phyloP scores from a whole-genome alignment of 2,797 vertebrate species.

The Poecilia velifera region DNA sequence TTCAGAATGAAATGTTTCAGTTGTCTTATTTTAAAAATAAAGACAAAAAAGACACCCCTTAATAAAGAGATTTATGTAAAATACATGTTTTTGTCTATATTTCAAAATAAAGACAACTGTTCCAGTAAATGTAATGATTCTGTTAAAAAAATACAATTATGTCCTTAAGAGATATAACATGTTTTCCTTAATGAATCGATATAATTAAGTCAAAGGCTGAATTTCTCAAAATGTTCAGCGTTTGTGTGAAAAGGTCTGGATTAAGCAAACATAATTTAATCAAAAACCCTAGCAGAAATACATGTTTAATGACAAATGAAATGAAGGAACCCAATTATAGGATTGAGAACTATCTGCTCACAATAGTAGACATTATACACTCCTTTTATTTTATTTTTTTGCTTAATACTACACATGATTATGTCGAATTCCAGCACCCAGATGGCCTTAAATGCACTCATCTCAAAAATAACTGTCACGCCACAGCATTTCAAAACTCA shows the following conservation, averaged over 20 bases:
- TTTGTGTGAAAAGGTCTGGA: not conserved
- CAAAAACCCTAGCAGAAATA: not conserved
- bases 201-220: not conserved
- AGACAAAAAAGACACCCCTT: too few relatives aligned
- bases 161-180: not conserved
- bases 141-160: not conserved
- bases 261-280: not conserved
- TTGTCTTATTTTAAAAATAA: not conserved
- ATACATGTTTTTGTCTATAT: too few relatives aligned
- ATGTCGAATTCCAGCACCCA: not conserved
- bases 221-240: not conserved
- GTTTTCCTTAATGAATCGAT: not conserved
- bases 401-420: not conserved
- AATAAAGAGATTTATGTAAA: too few relatives aligned
- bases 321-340: not conserved
- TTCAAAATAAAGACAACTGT: not conserved
- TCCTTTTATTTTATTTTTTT: not conserved
- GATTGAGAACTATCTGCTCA: not conserved
- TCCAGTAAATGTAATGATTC: not conserved
- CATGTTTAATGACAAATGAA: not conserved
- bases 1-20: not conserved
- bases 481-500: conserved; percentile 37
- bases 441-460: conserved; percentile 34
- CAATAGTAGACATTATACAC: not conserved
- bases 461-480: conserved; percentile 40